A percentile compares a stretch with the other conserved stretches of the same genome.
These are phyloP conservation scores for Dipodomys spectabilis DNA, from an alignment of 2,113 vertebrate species.

Conservation along the genomic window DNA sequence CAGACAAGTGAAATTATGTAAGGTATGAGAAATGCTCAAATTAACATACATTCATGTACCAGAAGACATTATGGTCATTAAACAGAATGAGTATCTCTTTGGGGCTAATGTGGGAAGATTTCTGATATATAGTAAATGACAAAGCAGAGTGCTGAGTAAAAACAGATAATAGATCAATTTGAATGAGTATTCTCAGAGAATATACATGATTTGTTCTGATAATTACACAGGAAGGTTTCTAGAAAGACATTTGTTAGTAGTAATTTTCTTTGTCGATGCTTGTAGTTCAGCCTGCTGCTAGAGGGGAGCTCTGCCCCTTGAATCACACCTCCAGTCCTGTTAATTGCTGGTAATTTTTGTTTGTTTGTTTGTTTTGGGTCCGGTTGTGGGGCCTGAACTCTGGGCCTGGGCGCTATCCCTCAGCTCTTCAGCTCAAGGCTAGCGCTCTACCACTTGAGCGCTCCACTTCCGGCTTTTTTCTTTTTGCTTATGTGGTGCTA, in stretches of 20 bases:
- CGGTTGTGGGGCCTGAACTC: no score
- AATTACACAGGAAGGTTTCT: constrained; percentile 10
- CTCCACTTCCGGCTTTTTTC: no score
- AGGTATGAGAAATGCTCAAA: constrained; percentile 23
- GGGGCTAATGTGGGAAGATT: neutral
- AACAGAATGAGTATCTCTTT: constrained; percentile 36
- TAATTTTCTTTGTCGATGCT: constrained; percentile 25
- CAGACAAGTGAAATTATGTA: constrained; percentile 37
- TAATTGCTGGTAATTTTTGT: no score
- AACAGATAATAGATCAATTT: constrained; percentile 5
- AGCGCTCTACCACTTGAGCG: no score
- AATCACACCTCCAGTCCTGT: no score
- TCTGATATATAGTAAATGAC: neutral
- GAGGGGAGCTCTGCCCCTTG: no score
- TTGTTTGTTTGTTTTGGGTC: no score
- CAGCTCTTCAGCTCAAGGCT: no score
- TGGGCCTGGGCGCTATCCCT: no score
- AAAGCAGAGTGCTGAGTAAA: constrained; percentile 38
- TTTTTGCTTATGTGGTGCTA: no score
- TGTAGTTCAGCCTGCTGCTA: no score
- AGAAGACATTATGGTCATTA: neutral
- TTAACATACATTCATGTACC: neutral
- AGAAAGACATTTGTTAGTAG: constrained; percentile 22
- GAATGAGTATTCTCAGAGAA: neutral
- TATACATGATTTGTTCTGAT: constrained; percentile 17